Evolutionary conservation across 1,140 invertebrate genomes (phyloP), one percentile per base, ranked within the genome.

Genomic region (Leucophenga varia): DNA sequence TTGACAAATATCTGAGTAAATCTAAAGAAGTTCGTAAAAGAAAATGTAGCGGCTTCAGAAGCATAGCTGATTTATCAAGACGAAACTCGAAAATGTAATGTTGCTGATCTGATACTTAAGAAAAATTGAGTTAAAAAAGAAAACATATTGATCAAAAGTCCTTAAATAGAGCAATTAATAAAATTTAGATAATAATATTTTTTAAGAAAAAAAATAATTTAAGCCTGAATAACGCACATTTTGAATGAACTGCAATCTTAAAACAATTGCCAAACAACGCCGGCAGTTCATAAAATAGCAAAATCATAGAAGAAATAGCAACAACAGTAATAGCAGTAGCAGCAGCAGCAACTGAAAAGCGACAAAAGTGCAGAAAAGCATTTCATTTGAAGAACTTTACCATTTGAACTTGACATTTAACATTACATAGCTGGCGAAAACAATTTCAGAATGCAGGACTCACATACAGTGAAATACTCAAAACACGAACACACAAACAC

Each of bases 381-480:
- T 64, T 61, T 61, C 51, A 59, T 67, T 67, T 67, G 56, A 67
- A 61, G 64, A 67, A 67, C 63, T 67, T 67, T 67, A 64, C 55
- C 63, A 67, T 67, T 67, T 67, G 63, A 67, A 67, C 63, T 67
- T 67, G 63, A 67, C 63, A 67, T 67, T 67, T 67, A 67, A 59
- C 63, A 67, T 64, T n/a, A n/a, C n/a, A n/a, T n/a, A n/a, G 67
- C 61, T 61, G 63, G 63, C 67, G 59, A 67, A 67, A 67, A 67
- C 63, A 67, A 67, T 67, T 63, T 59, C 63, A 63, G 54, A 53
- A 30, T 63, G 59, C 42, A 14, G 14, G 19, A 46, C 18, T 30
- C 20, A 56, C 34, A 47, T 17, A 42, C 25, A 35, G 14, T 21
- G 51, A 43, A 32, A 50, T 8, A 35, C 6, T 35, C 6, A 5